Evolutionary conservation across 92 coral and sea anemone species (phyloP).

Genomic region (Ricordea florida): DNA sequence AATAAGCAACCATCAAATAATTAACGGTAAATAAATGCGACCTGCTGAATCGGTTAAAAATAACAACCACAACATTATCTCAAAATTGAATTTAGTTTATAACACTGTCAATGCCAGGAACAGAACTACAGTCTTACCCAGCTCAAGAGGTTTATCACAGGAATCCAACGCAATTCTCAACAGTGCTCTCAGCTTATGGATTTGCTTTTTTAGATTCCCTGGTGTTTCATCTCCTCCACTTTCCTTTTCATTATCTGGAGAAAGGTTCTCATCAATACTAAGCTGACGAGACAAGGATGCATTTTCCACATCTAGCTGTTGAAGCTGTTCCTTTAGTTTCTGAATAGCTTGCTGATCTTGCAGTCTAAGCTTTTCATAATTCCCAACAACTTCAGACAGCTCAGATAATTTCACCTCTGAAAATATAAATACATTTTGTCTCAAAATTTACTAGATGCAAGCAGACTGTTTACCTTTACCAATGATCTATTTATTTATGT

Average conservation of each 20-base stretch:
- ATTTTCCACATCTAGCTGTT: conserved; percentile 77
- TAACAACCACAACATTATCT: not conserved
- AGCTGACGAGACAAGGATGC: conserved; percentile 66
- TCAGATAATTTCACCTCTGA: conserved; percentile 94
- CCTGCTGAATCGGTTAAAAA: no score
- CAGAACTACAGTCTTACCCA: conserved; percentile 11
- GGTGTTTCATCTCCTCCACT: conserved; percentile 49
- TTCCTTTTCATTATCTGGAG: conserved; percentile 63
- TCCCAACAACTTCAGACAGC: conserved; percentile 96
- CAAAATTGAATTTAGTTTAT: not conserved
- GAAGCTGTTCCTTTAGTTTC: conserved; percentile 90
- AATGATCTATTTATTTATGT: no score
- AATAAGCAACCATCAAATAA: no score
- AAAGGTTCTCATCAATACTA: conserved; percentile 52
- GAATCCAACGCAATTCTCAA: conserved; percentile 72
- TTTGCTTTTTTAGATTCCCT: conserved; percentile 68
- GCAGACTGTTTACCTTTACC: no score
- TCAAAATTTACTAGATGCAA: no score
- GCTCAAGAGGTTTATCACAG: conserved; percentile 47
- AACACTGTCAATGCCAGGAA: not conserved
- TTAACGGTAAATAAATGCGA: no score
- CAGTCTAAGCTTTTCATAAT: conserved; percentile 84
- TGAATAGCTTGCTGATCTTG: conserved; percentile 93
- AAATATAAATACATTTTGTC: not conserved
- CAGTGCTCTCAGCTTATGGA: conserved; percentile 76